Evolutionary conservation across 2,797 vertebrate genomes (phyloP).

Genomic region (Mormyrops attenuatus): DNA sequence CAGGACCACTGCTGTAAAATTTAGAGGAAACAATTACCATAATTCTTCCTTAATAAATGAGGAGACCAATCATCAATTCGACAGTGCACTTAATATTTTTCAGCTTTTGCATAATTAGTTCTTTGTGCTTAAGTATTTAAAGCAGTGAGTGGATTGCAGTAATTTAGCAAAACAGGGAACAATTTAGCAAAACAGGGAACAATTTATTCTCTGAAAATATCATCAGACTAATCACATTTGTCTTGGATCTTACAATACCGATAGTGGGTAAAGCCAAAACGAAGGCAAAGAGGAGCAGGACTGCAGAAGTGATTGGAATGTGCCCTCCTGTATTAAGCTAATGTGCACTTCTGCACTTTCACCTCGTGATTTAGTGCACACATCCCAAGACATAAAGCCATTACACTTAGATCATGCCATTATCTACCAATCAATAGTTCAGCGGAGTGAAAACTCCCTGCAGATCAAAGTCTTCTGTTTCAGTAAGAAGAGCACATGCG

Average conservation of each 20-base stretch:
- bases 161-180: conserved; percentile 51
- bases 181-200: conserved; percentile 45
- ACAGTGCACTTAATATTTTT: background rate
- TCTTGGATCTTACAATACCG: background rate
- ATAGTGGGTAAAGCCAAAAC: background rate
- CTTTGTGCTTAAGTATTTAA: conserved; percentile 43
- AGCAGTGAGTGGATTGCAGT: conserved; percentile 48
- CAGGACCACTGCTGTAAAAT: background rate
- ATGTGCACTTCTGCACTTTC: background rate
- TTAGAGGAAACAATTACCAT: background rate
- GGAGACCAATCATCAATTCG: background rate
- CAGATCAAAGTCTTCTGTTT: conserved; percentile 1
- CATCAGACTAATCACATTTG: background rate
- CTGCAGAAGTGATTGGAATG: background rate
- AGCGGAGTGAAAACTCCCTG: conserved; percentile 1
- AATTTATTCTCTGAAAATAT: conserved; percentile 4
- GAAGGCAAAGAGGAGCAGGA: background rate
- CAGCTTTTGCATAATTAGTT: conserved; percentile 47
- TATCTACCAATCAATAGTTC: conserved; percentile 11
- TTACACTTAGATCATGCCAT: conserved; percentile 3
- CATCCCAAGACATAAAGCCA: background rate
- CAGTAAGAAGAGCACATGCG: conserved; percentile 3
- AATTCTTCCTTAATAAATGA: background rate
- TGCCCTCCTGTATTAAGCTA: background rate
- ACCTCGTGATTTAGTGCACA: conserved; percentile 8